Percentiles rank a stretch among this genome's conserved stretches.
These are phyloP conservation scores for Corella eumyota DNA, from an alignment of 23 tunicate species.

Conservation along the genomic window DNA sequence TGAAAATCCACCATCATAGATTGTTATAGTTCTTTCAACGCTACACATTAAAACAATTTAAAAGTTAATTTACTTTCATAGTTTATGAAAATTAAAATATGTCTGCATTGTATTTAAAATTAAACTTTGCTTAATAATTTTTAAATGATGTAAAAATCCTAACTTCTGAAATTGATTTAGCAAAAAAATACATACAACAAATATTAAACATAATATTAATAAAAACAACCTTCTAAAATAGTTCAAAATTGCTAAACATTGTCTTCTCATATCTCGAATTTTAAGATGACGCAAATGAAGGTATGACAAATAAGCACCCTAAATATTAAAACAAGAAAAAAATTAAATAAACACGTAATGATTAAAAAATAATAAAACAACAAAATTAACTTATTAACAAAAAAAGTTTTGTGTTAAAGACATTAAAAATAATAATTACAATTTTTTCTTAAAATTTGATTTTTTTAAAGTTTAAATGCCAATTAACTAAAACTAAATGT, in stretches of 20 bases:
- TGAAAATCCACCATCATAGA: conserved; percentile 81
- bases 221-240: conserved; percentile 57
- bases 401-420: too few relatives aligned
- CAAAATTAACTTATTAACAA: too few relatives aligned
- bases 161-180: neutral
- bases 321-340: neutral
- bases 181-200: conserved; percentile 3
- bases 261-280: conserved; percentile 68
- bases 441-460: too few relatives aligned
- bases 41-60: conserved; percentile 6
- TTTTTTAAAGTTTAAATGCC: too few relatives aligned
- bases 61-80: neutral
- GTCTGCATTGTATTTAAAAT: too few relatives aligned
- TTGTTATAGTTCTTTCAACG: conserved; percentile 77
- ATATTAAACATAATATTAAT: conserved; percentile 1
- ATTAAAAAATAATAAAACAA: too few relatives aligned
- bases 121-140: too few relatives aligned
- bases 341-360: too few relatives aligned
- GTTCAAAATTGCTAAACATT: conserved; percentile 57
- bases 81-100: too few relatives aligned
- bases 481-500: too few relatives aligned
- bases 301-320: conserved; percentile 89
- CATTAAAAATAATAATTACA: too few relatives aligned
- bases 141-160: neutral
- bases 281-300: conserved; percentile 75